Evolutionary conservation across 2,888 invertebrate species (phyloP), one percentile per base, ranked within the genome.

Genomic region (Thelaira solivaga): DNA sequence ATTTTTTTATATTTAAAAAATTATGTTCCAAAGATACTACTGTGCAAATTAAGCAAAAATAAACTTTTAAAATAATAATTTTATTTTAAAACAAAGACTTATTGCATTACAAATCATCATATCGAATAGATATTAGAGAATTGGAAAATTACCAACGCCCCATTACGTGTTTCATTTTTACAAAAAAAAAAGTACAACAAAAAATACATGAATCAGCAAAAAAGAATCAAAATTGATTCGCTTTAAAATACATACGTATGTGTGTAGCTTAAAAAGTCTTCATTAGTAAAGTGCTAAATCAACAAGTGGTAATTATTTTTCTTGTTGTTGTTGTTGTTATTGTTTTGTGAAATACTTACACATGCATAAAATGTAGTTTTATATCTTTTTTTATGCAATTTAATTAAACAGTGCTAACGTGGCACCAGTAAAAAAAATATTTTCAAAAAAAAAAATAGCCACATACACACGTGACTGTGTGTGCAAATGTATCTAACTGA

Each of bases 381-480:
- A 39, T 10, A 65, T 16, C 31, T 61, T 39, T 26, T 24, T n/a
- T 26, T 20, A 29, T 36, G 20, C 18, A 24, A 26, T 55, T 76
- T 55, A 67, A 67, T 72, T 76, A 61, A 72, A 49, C 67, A 41
- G 20, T 67, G 72, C 62, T 67, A 62, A 72, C 61, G 55, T 55
- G n/a, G 22, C 59, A 65, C 53, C 24, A 20, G 51, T 51, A 39
- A 29, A 34, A 41, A 7, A 13, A 8, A 22, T n/a, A n/a, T n/a
- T n/a, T n/a, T 11, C 4, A 34, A 39, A 39, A 51, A 65, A 7
- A 8, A 18, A 31, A n/a, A 4, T n/a, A n/a, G n/a, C 2, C 20
- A 59, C 47, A 67, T 5, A 1, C 8, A 47, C 10, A 45, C 55
- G 13, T 31, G 29, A 11, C 3, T 53, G 1, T 53, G 22, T n/a